Evolutionary conservation across 2,888 invertebrate species (phyloP), one percentile per base, ranked within the genome.

Genomic region (Tethea ocularis): DNA sequence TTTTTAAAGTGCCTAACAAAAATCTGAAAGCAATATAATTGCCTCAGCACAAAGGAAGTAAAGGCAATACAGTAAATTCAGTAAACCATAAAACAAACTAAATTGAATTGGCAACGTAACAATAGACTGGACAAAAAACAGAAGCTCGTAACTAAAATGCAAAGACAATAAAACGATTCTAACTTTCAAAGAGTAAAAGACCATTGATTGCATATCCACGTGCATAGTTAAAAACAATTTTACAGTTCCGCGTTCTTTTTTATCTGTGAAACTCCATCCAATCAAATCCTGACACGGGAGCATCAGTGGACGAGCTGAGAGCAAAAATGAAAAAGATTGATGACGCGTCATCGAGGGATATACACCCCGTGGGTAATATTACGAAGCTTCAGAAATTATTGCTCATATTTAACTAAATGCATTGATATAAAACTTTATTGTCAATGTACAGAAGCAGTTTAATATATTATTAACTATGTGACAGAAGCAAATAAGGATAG

Each of bases 321-420:
- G 75, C 71, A 79, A 82, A 84, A 84, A 84, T 84, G 80, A 83
- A 64, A 70, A 78, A 80, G 86, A 86, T 84, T 77, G 83, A 85
- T 86, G 77, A 69, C 61, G 69, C 71, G 75, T 76, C 80, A 74
- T 69, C 71, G 64, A 56, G 41, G 56, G 60, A 62, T 59, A 64
- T 61, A 66, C 15, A 46, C 55, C 54, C 46, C 59, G 59, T 57
- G 57, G 62, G 61, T 66, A 67, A 66, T 62, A 64, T 61, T 64
- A 56, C 62, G 57, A 17, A 53, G 51, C 36, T n/a, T 52, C 52
- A 52, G 59, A 59, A 69, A 71, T 72, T 64, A 74, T 68, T 67
- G 61, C 57, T 5, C 15, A n/a, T 29, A 52, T 52, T 24, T 15
- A 29, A 26, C 54, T 53, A 17, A n/a, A 26, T 17, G 15, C 52